Percentiles rank a stretch among this genome's conserved stretches.
Conservation (phyloP, 2,888 invertebrate species). For the Eurois occulta region DNA sequence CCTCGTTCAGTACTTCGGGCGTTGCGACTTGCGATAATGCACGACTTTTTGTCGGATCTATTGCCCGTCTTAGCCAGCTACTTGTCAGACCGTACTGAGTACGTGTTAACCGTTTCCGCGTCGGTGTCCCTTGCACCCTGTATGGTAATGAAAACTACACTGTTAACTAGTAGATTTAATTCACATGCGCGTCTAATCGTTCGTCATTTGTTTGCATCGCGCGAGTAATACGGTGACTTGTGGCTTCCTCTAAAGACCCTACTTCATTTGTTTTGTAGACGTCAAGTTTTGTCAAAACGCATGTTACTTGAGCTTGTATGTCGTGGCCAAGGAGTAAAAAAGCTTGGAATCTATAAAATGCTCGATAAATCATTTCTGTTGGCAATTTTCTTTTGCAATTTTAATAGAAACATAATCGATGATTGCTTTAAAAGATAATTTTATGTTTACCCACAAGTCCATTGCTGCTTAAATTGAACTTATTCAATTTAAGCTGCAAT, state of each 20-base stretch:
- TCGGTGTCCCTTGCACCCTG: too few species aligned
- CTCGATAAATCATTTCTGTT: conserved; percentile 8
- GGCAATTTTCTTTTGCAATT: conserved; percentile 4
- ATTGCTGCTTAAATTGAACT: too few species aligned
- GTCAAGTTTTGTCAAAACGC: background rate
- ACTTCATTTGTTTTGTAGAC: background rate
- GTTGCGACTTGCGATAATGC: background rate
- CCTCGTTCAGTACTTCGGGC: background rate
- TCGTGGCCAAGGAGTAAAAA: background rate
- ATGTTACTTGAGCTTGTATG: background rate
- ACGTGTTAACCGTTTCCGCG: too few species aligned
- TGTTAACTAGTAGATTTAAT: background rate
- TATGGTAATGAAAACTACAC: too few species aligned
- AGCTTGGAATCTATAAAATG: background rate
- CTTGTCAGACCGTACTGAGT: background rate
- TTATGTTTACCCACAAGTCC: too few species aligned
- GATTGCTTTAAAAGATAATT: background rate
- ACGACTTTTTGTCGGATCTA: background rate
- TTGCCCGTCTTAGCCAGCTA: background rate
- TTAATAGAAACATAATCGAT: conserved; percentile 11
- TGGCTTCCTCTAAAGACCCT: background rate
- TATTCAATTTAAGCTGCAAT: background rate
- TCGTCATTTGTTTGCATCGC: background rate
- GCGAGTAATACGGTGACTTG: background rate
- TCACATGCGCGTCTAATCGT: background rate